Conservation (phyloP, 2,113 vertebrate species). For the Leucoraja erinaceus region DNA sequence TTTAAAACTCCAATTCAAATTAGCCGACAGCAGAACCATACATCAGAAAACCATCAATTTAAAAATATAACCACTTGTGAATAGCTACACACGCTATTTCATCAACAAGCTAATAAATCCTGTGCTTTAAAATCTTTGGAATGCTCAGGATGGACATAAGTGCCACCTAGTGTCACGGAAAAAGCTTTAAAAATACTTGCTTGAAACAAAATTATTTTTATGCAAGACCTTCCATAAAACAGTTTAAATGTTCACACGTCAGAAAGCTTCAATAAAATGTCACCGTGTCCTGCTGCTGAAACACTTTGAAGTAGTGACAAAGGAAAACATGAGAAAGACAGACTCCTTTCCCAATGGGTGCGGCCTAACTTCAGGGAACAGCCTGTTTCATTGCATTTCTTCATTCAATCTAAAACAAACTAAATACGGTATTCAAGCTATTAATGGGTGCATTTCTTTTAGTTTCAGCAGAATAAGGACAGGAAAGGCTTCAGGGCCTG, state of each 20-base stretch:
- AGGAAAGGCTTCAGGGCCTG: background rate
- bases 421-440: background rate
- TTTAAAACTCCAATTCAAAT: background rate
- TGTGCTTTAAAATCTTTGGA: background rate
- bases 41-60: background rate
- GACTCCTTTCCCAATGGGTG: background rate
- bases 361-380: background rate
- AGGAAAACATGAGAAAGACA: background rate
- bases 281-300: background rate
- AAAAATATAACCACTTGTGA: background rate
- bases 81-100: background rate
- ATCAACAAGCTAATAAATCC: background rate
- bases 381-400: background rate
- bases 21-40: background rate
- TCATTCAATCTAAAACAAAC: background rate
- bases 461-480: background rate
- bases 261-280: background rate
- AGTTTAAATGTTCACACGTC: background rate
- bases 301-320: background rate
- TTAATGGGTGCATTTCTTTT: background rate
- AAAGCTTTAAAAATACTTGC: background rate
- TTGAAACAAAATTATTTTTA: background rate
- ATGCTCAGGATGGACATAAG: background rate
- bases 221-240: background rate
- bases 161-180: conserved; percentile 31